Percentiles rank a stretch among this genome's conserved stretches.
Evolutionary conservation across 64 coral and sea anemone species (phyloP).

Genomic region (Anthopleura sola): DNA sequence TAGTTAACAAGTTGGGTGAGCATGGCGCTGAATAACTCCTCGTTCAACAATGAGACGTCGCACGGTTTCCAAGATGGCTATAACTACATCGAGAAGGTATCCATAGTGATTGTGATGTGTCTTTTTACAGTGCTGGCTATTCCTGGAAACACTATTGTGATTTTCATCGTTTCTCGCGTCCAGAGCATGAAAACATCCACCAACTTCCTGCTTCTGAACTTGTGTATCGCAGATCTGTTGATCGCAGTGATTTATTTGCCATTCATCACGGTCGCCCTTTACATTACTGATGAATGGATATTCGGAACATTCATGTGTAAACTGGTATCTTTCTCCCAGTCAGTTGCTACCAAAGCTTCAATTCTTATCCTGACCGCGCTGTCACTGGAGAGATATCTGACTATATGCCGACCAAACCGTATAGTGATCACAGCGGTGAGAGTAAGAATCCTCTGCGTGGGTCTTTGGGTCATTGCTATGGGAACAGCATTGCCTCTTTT

Average conservation of each 20-base stretch:
- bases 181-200: conserved; percentile 78
- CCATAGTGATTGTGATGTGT: conserved; percentile 33
- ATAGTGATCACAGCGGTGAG: conserved; percentile 30
- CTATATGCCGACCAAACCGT: conserved; percentile 55
- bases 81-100: conserved; percentile 32
- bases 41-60: neutral
- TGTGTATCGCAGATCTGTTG: conserved; percentile 72
- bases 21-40: neutral
- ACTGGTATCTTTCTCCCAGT: conserved; percentile 47
- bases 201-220: conserved; percentile 71
- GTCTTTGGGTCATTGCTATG: conserved; percentile 48
- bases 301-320: conserved; percentile 73
- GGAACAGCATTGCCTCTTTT: conserved; percentile 49
- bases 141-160: conserved; percentile 66
- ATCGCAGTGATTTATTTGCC: conserved; percentile 72
- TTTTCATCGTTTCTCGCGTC: conserved; percentile 58
- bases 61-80: neutral
- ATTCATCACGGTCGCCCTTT: conserved; percentile 65
- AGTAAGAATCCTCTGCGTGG: conserved; percentile 11
- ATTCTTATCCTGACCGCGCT: conserved; percentile 75
- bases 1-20: neutral
- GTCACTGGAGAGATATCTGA: conserved; percentile 65
- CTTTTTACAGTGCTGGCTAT: conserved; percentile 53
- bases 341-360: conserved; percentile 58
- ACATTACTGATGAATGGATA: conserved; percentile 55